These are phyloP conservation scores for Antigone vipio DNA, from an alignment of 2,113 vertebrate genomes.

Conservation along the genomic window DNA sequence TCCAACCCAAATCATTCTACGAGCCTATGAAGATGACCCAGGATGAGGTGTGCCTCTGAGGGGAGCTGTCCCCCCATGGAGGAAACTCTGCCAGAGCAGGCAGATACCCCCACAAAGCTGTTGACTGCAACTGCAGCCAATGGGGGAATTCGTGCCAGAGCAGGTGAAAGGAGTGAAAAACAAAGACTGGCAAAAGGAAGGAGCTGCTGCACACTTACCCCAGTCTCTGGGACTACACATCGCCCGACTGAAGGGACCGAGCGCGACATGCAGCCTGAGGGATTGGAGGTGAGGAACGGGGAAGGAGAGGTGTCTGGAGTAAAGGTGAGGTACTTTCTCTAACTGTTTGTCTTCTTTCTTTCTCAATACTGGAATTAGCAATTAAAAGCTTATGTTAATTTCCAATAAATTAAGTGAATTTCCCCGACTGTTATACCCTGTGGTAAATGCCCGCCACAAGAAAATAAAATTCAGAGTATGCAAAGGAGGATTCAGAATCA, in stretches of 20 bases:
- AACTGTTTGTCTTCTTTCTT: neutral
- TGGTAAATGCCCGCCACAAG: neutral
- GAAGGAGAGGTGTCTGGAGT: neutral
- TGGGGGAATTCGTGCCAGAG: neutral
- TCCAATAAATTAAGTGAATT: neutral
- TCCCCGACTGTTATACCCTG: neutral
- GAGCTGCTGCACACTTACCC: neutral
- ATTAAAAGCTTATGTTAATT: neutral
- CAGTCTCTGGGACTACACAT: neutral
- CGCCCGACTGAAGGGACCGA: fast-evolving
- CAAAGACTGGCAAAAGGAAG: neutral
- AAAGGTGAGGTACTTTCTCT: neutral
- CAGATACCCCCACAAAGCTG: neutral
- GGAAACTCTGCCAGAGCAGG: neutral
- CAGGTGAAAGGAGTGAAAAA: neutral
- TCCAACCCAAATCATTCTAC: too few species aligned
- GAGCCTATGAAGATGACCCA: neutral
- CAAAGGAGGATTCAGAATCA: neutral
- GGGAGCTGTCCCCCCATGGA: neutral
- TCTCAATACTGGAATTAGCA: neutral
- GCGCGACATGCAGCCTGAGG: fast-evolving
- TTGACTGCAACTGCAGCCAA: neutral
- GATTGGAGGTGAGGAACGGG: neutral
- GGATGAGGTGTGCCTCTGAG: neutral
- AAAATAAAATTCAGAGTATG: neutral